Evolutionary conservation across 2,888 invertebrate genomes (phyloP).

Genomic region (Ferdinandea cuprea): DNA sequence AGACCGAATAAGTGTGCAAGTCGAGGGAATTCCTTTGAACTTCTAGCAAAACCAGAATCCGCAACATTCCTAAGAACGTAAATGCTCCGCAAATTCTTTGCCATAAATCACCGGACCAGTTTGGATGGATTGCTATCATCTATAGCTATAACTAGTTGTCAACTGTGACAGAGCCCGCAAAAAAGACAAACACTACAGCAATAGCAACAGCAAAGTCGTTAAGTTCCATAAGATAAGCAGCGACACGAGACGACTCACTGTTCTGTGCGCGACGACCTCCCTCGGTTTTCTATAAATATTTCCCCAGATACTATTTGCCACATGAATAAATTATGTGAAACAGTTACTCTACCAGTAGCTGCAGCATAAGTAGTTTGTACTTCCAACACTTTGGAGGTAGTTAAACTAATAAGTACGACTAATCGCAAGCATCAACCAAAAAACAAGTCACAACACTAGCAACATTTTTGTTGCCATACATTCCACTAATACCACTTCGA

Average conservation of each 20-base stretch:
- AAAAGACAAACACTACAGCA: constrained; percentile 36
- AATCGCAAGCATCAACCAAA: constrained; percentile 45
- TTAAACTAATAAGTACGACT: constrained; percentile 68
- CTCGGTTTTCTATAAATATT: constrained; percentile 48
- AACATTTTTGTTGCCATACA: constrained; percentile 57
- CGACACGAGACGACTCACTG: constrained; percentile 50
- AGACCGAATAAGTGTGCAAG: constrained; percentile 49
- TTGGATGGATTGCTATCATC: constrained; percentile 54
- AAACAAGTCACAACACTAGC: constrained; percentile 37
- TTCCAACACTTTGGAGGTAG: constrained; percentile 66
- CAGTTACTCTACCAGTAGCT: constrained; percentile 51
- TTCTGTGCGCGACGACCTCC: constrained; percentile 20
- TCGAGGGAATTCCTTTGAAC: constrained; percentile 41
- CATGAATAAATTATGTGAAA: constrained; percentile 73
- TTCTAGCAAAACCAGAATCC: constrained; percentile 44
- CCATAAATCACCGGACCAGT: constrained; percentile 71
- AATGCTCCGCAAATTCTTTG: constrained; percentile 51
- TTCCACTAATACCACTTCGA: constrained; percentile 42
- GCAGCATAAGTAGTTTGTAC: constrained; percentile 7
- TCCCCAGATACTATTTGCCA: constrained; percentile 67
- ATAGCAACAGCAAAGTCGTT: too few species aligned
- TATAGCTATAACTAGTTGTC: constrained; percentile 8
- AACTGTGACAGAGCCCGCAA: constrained; percentile 42
- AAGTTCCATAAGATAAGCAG: constrained; percentile 62
- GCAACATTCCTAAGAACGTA: constrained; percentile 35